Percentiles rank a stretch among this genome's conserved stretches.
Evolutionary conservation across 2,113 vertebrate genomes (phyloP).

Genomic region (Otis tarda): DNA sequence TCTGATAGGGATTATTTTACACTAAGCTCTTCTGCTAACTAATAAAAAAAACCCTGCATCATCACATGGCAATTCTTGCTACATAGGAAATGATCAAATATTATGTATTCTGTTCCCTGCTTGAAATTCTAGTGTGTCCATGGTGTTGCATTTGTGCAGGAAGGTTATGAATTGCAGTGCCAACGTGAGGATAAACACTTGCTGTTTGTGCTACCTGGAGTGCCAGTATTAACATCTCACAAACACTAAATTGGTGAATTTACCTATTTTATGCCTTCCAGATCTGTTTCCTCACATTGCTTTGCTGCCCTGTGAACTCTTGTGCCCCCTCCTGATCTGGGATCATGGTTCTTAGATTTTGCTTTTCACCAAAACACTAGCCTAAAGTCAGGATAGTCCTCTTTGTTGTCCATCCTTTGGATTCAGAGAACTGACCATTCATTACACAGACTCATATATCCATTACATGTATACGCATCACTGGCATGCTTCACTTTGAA

Average conservation of each 20-base stretch:
- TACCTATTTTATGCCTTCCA: not conserved
- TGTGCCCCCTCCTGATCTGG: not conserved
- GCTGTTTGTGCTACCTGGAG: not conserved
- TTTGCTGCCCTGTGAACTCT: not conserved
- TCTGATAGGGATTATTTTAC: constrained; percentile 3
- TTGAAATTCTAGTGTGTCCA: not conserved
- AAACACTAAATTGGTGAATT: not conserved
- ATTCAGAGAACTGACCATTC: not conserved
- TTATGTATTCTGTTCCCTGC: not conserved
- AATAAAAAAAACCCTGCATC: not conserved
- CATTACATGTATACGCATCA: not conserved
- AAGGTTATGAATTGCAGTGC: not conserved
- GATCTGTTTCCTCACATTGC: not conserved
- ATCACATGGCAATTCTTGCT: not conserved
- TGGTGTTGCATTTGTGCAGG: not conserved
- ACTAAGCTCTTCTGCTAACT: not conserved
- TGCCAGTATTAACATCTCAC: not conserved
- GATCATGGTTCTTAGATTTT: not conserved
- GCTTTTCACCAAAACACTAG: not conserved
- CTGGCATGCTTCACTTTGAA: not conserved
- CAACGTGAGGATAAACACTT: not conserved
- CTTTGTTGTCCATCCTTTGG: not conserved
- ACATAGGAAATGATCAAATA: not conserved
- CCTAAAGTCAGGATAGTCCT: not conserved
- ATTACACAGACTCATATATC: not conserved